A percentile compares a stretch with the other conserved stretches of the same genome.
These are phyloP conservation scores for Microchrysa polita DNA, from an alignment of 2,888 invertebrate genomes.

Conservation along the genomic window DNA sequence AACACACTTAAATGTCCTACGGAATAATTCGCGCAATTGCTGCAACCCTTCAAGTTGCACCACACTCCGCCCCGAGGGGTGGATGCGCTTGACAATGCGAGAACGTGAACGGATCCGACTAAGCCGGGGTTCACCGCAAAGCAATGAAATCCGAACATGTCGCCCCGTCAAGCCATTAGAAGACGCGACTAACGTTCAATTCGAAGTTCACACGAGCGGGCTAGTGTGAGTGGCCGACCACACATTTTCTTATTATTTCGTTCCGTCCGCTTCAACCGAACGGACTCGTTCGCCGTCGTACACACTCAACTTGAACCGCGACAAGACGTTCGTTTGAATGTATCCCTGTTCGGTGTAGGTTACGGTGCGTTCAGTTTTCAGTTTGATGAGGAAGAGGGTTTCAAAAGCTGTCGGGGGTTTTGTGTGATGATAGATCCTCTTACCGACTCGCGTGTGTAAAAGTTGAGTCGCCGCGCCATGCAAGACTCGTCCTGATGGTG, in stretches of 20 bases:
- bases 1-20: neutral
- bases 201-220: neutral
- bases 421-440: neutral
- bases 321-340: conserved; percentile 35
- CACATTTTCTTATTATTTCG: no score
- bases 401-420: conserved; percentile 26
- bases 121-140: conserved; percentile 6
- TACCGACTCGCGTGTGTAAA: neutral
- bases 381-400: conserved; percentile 46
- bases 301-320: conserved; percentile 35
- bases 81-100: neutral
- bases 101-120: neutral
- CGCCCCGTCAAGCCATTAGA: no score
- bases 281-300: conserved; percentile 29
- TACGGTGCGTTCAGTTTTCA: conserved; percentile 34
- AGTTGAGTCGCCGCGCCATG: neutral
- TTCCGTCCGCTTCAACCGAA: conserved; percentile 23
- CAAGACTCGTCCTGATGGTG: neutral
- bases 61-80: neutral
- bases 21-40: no score
- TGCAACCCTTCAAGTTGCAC: no score
- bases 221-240: conserved; percentile 42
- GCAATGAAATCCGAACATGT: neutral
- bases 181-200: no score
- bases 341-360: conserved; percentile 45